Percentiles rank a stretch among this genome's conserved stretches.
Conservation (phyloP, 2,888 invertebrate species). For the Cistogaster globosa region DNA sequence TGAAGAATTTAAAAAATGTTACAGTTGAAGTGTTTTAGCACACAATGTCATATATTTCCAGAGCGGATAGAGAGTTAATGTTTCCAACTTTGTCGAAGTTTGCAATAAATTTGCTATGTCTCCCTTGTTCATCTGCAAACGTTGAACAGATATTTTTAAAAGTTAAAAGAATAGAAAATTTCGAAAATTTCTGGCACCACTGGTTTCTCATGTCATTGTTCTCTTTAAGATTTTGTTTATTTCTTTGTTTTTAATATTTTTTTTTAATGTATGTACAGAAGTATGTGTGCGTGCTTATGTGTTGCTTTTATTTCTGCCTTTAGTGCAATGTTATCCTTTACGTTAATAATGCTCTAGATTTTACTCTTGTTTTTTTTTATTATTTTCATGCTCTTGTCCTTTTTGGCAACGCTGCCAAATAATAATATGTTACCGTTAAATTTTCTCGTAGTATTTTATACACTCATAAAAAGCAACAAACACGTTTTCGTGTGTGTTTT, state of each 20-base stretch:
- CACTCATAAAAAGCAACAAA: not conserved
- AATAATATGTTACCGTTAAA: slow-evolving; percentile 46
- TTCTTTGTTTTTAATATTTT: not conserved
- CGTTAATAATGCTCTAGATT: slow-evolving; percentile 61
- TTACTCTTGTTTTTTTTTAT: slow-evolving; percentile 36
- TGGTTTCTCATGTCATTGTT: slow-evolving; percentile 61
- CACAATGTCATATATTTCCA: too few species aligned
- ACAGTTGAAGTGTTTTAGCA: too few species aligned
- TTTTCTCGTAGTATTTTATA: not conserved
- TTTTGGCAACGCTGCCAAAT: slow-evolving; percentile 72
- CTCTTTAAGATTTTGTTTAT: slow-evolving; percentile 30
- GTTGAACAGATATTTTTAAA: too few species aligned
- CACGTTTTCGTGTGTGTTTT: not conserved
- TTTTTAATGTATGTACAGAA: not conserved
- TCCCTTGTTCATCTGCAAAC: too few species aligned
- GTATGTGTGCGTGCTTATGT: not conserved
- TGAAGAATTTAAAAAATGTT: too few species aligned
- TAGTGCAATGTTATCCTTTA: slow-evolving; percentile 51
- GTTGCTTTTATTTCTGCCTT: slow-evolving; percentile 26
- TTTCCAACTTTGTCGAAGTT: too few species aligned
- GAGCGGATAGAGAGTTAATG: too few species aligned
- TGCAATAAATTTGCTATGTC: too few species aligned
- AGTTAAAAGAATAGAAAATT: too few species aligned
- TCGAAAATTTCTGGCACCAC: too few species aligned
- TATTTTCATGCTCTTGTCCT: slow-evolving; percentile 66